phyloP scores from a whole-genome alignment of 2,113 vertebrate species.

The Harpagus bidentatus region DNA sequence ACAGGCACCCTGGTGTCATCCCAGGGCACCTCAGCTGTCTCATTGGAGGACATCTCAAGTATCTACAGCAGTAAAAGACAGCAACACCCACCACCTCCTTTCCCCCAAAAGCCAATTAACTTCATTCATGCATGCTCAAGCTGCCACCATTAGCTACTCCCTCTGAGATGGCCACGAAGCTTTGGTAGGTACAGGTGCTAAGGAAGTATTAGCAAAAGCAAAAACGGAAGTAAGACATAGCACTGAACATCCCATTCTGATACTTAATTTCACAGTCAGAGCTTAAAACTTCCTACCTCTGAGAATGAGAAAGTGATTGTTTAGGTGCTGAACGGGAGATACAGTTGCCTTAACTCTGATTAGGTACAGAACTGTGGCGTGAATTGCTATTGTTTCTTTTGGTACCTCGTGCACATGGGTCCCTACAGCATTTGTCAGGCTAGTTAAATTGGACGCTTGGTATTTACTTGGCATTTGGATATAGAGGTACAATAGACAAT shows the following conservation, averaged over 20 bases:
- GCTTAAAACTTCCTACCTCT: neutral
- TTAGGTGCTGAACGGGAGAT: neutral
- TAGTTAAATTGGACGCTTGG: neutral
- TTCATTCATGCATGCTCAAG: neutral
- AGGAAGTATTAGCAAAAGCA: neutral
- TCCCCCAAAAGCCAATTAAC: neutral
- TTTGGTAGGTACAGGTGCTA: neutral
- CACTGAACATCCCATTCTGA: neutral
- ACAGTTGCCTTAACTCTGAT: neutral
- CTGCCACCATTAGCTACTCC: neutral
- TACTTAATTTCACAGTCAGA: neutral
- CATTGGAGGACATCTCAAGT: neutral
- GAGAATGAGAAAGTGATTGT: neutral
- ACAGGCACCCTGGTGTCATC: neutral
- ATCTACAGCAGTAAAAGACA: neutral
- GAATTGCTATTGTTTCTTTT: neutral
- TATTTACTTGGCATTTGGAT: neutral
- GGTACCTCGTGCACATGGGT: rapidly evolving
- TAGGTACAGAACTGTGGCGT: neutral
- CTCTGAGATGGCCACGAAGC: neutral
- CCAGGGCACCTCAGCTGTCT: neutral
- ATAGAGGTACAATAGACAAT: neutral
- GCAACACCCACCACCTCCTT: neutral
- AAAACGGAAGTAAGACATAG: neutral
- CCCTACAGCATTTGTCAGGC: neutral